Conservation (phyloP, 2,113 vertebrate genomes). For the Megatriorchis doriae region DNA sequence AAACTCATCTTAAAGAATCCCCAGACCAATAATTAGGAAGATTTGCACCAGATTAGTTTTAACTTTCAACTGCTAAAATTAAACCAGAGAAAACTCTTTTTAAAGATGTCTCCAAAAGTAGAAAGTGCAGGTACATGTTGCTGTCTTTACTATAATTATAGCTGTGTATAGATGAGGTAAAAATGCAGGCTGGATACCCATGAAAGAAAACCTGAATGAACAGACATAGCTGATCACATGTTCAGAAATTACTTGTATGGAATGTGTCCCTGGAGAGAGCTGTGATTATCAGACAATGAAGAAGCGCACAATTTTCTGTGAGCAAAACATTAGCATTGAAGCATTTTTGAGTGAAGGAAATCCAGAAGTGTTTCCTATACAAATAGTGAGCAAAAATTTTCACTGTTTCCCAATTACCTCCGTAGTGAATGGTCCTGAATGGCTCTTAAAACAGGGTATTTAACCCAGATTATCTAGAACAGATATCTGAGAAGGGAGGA, state of each 20-base stretch:
- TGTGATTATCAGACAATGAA: neutral
- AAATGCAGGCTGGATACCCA: neutral
- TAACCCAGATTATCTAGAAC: neutral
- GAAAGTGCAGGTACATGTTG: neutral
- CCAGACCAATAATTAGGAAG: neutral
- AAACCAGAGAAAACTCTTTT: neutral
- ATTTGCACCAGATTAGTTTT: neutral
- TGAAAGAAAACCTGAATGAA: neutral
- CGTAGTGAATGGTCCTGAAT: neutral
- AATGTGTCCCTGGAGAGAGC: neutral
- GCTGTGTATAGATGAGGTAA: neutral
- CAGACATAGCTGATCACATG: neutral
- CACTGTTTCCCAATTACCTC: neutral
- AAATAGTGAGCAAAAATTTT: neutral
- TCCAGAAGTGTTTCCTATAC: neutral
- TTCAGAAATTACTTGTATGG: neutral
- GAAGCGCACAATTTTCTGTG: neutral
- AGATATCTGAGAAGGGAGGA: neutral
- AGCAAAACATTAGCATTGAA: neutral
- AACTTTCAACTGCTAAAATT: neutral
- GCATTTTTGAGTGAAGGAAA: neutral
- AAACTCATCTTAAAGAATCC: neutral
- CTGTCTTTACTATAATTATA: neutral
- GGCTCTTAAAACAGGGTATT: neutral
- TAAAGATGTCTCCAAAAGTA: neutral